A percentile compares a stretch with the other conserved stretches of the same genome.
These are phyloP conservation scores for Calameuta pallipes DNA, from an alignment of 2,888 invertebrate genomes.

Conservation along the genomic window DNA sequence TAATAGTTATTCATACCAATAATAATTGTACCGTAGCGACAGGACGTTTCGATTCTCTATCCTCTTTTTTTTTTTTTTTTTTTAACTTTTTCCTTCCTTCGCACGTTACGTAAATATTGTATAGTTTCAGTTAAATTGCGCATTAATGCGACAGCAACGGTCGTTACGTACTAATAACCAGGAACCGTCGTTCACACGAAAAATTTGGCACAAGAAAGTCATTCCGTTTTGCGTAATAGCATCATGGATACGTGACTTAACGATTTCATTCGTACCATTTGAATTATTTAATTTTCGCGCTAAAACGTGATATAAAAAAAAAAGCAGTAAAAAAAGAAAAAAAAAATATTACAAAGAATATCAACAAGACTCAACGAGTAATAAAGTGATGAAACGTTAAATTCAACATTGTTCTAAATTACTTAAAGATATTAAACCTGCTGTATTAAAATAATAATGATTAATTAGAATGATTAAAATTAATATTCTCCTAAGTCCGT, in stretches of 20 bases:
- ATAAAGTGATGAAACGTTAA: background rate
- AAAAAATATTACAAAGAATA: background rate
- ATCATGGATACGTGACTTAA: background rate
- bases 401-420: too few relatives aligned
- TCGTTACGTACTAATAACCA: background rate
- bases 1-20: background rate
- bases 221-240: background rate
- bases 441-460: background rate
- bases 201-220: background rate
- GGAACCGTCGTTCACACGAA: background rate
- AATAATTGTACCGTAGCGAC: background rate
- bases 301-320: background rate
- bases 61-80: background rate
- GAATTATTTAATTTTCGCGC: background rate
- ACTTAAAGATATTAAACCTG: background rate
- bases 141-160: background rate
- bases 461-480: background rate
- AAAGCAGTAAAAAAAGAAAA: background rate
- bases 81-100: background rate
- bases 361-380: background rate
- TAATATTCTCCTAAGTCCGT: background rate
- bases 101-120: background rate
- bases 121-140: background rate
- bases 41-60: background rate
- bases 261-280: background rate